Conservation (phyloP, 2,888 invertebrate species). For the Dorcus parallelipipedus region DNA sequence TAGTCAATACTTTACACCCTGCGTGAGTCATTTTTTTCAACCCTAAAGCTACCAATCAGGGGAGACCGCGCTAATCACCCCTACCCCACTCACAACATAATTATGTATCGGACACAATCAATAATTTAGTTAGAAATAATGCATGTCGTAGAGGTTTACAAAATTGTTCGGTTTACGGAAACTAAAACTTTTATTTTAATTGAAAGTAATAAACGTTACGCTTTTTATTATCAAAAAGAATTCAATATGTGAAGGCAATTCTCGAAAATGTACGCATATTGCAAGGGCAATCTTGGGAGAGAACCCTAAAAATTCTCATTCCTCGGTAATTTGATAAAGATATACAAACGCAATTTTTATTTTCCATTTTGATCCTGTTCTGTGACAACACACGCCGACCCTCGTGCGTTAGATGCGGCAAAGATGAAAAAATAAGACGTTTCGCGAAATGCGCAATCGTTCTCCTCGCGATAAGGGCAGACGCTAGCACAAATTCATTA, state of each 20-base stretch:
- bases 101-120: constrained; percentile 51
- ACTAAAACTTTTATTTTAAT: background rate
- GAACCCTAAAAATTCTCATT: constrained; percentile 6
- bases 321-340: constrained; percentile 14
- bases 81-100: constrained; percentile 46
- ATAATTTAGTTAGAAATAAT: constrained; percentile 47
- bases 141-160: constrained; percentile 21
- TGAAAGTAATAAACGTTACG: too few species aligned
- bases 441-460: constrained; percentile 22
- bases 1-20: constrained; percentile 54
- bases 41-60: constrained; percentile 51
- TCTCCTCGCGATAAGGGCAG: constrained; percentile 30
- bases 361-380: constrained; percentile 3
- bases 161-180: constrained; percentile 1
- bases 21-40: constrained; percentile 53
- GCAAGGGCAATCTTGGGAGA: too few species aligned
- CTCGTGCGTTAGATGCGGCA: constrained; percentile 2
- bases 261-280: too few species aligned
- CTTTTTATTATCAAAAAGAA: too few species aligned
- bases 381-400: background rate
- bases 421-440: constrained; percentile 5
- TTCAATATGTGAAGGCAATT: too few species aligned
- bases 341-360: constrained; percentile 5
- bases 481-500: constrained; percentile 48
- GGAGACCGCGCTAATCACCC: constrained; percentile 50